Conservation (phyloP, 1,140 invertebrate species). For the Lysiphlebus fabarum region DNA sequence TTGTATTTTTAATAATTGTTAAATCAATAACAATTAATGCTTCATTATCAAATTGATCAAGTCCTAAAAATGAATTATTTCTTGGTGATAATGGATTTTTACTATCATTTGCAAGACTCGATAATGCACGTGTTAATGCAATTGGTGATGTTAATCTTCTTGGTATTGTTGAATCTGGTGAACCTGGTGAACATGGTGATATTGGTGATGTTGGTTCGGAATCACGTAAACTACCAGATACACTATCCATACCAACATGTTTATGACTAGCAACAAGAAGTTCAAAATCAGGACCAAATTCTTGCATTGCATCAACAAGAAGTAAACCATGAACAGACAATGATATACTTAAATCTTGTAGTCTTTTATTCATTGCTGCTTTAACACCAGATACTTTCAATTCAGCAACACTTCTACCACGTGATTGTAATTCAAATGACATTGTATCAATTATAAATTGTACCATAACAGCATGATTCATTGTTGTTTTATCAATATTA, state of each 20-base stretch:
- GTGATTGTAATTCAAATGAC: constrained; percentile 80
- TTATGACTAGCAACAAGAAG: constrained; percentile 90
- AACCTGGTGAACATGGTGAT: constrained; percentile 68
- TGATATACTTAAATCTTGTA: constrained; percentile 69
- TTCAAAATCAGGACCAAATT: constrained; percentile 92
- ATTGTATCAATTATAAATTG: constrained; percentile 87
- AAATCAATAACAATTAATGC: constrained; percentile 84
- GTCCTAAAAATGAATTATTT: constrained; percentile 37
- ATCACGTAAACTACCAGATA: constrained; percentile 86
- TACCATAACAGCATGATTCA: constrained; percentile 72
- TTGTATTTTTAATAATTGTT: constrained; percentile 63
- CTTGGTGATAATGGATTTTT: constrained; percentile 41
- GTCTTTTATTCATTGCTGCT: constrained; percentile 69
- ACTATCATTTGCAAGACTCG: constrained; percentile 44
- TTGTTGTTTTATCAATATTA: constrained; percentile 41
- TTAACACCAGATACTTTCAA: constrained; percentile 86
- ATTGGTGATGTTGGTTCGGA: constrained; percentile 86
- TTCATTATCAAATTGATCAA: constrained; percentile 66
- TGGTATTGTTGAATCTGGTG: constrained; percentile 55
- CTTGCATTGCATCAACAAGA: constrained; percentile 90
- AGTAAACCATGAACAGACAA: constrained; percentile 89
- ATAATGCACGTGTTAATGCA: constrained; percentile 61
- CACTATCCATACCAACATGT: constrained; percentile 90
- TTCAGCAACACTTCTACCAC: constrained; percentile 83
- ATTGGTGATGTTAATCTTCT: constrained; percentile 58